Evolutionary conservation across 2,113 vertebrate genomes (phyloP).

Genomic region (Gopherus evgoodei): DNA sequence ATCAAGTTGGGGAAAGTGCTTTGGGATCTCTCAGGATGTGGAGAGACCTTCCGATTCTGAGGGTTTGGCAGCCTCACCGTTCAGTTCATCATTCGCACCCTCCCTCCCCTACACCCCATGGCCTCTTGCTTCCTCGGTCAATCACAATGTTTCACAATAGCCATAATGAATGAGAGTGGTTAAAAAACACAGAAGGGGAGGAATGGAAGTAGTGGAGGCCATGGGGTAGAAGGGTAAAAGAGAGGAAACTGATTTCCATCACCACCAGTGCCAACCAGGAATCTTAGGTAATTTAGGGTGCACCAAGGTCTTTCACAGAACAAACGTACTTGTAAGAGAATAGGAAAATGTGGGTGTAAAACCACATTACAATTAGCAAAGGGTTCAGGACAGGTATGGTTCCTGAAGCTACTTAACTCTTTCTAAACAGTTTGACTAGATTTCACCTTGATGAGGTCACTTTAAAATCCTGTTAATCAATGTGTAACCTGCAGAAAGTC

Average conservation of each 20-base stretch:
- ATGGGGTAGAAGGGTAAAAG: neutral
- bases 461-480: neutral
- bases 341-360: too few species aligned
- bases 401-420: neutral
- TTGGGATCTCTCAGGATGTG: neutral
- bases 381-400: neutral
- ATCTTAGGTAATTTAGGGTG: too few species aligned
- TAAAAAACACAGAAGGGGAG: neutral
- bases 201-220: neutral
- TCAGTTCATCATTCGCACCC: neutral
- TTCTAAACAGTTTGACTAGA: neutral
- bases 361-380: neutral
- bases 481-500: neutral
- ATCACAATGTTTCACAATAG: neutral
- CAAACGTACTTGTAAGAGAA: too few species aligned
- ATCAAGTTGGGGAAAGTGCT: neutral
- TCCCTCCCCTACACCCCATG: neutral
- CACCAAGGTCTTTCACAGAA: too few species aligned
- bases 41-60: neutral
- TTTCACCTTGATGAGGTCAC: neutral
- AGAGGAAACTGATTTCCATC: neutral
- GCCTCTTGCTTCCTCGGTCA: neutral
- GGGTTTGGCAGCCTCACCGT: neutral
- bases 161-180: neutral
- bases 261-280: too few species aligned